phyloP scores from a whole-genome alignment of 2,113 vertebrate genomes.

The Elachura formosa region DNA sequence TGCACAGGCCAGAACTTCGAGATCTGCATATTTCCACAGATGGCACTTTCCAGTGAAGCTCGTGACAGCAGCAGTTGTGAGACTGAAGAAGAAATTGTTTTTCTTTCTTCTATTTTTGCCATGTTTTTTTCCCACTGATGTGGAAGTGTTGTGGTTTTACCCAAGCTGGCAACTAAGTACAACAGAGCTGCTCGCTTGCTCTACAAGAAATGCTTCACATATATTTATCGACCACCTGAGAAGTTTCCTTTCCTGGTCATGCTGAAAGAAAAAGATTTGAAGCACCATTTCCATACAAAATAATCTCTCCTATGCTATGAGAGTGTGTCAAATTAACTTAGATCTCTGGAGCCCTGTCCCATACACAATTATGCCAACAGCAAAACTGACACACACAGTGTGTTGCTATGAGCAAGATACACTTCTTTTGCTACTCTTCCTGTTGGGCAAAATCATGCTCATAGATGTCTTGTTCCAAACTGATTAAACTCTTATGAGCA shows the following conservation, averaged over 20 bases:
- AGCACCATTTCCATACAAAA: not conserved
- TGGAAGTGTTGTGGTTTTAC: not conserved
- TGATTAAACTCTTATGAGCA: not conserved
- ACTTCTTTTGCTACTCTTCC: not conserved
- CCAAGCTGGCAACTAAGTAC: not conserved
- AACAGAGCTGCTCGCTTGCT: rapidly evolving
- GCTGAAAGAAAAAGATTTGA: not conserved
- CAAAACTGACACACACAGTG: not conserved
- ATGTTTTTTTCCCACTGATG: not conserved
- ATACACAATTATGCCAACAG: not conserved
- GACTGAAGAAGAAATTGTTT: not conserved
- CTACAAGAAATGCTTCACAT: too few relatives aligned
- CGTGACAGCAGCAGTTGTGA: not conserved
- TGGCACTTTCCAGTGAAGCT: not conserved
- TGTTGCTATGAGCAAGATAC: not conserved
- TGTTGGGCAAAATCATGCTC: not conserved
- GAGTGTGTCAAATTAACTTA: not conserved
- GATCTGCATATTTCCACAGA: not conserved
- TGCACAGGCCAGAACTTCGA: not conserved
- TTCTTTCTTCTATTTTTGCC: not conserved
- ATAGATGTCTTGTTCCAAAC: not conserved
- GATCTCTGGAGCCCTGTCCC: not conserved
- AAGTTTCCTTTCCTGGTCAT: not conserved
- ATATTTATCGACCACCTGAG: not conserved
- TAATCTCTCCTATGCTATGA: not conserved